phyloP scores from a whole-genome alignment of 2,797 vertebrate species.

The Gobionotothen gibberifrons region DNA sequence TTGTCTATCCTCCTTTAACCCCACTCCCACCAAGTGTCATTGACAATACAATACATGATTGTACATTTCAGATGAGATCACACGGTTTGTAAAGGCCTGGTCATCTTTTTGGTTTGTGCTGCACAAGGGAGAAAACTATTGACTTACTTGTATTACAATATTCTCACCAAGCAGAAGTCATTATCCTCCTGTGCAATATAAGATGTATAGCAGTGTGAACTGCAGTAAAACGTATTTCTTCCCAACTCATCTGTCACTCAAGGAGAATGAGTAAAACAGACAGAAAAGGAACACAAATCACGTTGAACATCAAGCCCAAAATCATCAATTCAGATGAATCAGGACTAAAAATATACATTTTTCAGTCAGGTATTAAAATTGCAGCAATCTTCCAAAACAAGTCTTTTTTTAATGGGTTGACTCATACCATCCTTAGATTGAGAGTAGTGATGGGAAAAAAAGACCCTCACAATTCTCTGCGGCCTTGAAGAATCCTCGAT shows the following conservation, averaged over 20 bases:
- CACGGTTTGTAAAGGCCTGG: neutral
- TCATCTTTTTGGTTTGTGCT: neutral
- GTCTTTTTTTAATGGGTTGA: conserved; percentile 25
- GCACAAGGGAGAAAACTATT: neutral
- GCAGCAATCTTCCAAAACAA: conserved; percentile 26
- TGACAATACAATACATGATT: conserved; percentile 16
- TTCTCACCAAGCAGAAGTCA: neutral
- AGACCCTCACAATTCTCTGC: conserved; percentile 67
- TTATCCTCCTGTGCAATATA: neutral
- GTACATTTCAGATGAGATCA: conserved; percentile 10
- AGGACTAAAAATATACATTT: conserved; percentile 4
- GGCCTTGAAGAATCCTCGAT: conserved; percentile 76
- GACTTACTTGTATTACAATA: neutral
- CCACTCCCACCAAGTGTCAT: neutral
- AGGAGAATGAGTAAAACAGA: neutral
- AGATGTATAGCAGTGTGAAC: neutral
- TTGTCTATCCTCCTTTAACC: neutral
- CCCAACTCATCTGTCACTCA: neutral
- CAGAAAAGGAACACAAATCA: neutral
- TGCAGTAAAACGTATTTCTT: neutral
- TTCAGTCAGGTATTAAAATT: conserved; percentile 10
- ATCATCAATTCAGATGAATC: neutral
- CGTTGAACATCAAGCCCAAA: neutral
- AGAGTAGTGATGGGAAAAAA: conserved; percentile 52
- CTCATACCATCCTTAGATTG: conserved; percentile 59